phyloP scores from a whole-genome alignment of 2,888 invertebrate genomes.

The Stratiomys singularior region DNA sequence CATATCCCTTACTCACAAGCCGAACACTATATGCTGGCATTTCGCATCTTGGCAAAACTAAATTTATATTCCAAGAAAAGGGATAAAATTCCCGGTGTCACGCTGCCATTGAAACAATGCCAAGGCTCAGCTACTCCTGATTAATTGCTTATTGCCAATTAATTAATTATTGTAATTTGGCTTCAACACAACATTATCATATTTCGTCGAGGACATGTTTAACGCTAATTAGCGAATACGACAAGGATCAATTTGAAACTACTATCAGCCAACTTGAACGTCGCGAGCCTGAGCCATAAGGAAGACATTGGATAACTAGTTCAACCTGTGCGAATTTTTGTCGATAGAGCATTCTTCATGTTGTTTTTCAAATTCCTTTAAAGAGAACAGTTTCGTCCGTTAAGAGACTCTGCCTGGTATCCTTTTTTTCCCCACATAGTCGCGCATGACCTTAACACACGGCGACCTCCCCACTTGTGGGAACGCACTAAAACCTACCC shows the following conservation, averaged over 20 bases:
- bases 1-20: too few relatives aligned
- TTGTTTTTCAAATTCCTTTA: too few relatives aligned
- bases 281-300: too few relatives aligned
- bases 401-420: conserved; percentile 8
- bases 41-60: too few relatives aligned
- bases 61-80: too few relatives aligned
- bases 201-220: not conserved
- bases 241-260: too few relatives aligned
- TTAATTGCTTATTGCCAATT: not conserved
- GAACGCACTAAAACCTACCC: conserved; percentile 2
- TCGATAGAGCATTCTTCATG: not conserved
- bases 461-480: not conserved
- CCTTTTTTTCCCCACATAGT: not conserved
- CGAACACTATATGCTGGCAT: too few relatives aligned
- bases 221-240: too few relatives aligned
- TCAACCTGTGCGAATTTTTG: not conserved
- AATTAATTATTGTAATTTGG: not conserved
- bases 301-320: not conserved
- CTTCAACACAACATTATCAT: not conserved
- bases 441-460: not conserved
- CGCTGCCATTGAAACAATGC: too few relatives aligned
- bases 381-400: too few relatives aligned
- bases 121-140: not conserved
- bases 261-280: too few relatives aligned
- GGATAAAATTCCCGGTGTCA: too few relatives aligned